A percentile compares a stretch with the other conserved stretches of the same genome.
phyloP scores from a whole-genome alignment of 2,888 invertebrate genomes.

The Ichneumoninae sp. region DNA sequence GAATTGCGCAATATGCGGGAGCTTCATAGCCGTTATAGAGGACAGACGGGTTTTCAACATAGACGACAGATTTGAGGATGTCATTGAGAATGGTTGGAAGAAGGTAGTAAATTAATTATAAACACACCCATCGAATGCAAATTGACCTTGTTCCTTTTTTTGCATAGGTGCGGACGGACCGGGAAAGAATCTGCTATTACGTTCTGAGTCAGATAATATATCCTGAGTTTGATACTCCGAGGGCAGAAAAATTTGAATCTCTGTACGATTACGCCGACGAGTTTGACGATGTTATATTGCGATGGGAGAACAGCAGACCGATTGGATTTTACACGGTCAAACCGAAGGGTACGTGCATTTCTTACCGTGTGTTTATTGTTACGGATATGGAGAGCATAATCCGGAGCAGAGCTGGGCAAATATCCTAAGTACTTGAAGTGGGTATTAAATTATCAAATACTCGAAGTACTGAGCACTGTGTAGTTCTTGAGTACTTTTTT shows the following conservation, averaged over 20 bases:
- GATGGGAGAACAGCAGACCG: conserved; percentile 78
- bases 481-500: no score
- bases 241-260: conserved; percentile 73
- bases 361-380: not conserved
- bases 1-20: conserved; percentile 69
- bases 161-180: conserved; percentile 72
- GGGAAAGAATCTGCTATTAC: conserved; percentile 76
- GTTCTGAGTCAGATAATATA: conserved; percentile 78
- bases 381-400: no score
- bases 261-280: conserved; percentile 75
- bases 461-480: no score
- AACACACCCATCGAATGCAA: not conserved
- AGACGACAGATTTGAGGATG: conserved; percentile 57
- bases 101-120: conserved; percentile 60
- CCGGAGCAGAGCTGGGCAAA: no score
- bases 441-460: no score
- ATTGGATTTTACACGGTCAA: conserved; percentile 82
- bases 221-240: conserved; percentile 76
- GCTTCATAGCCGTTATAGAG: conserved; percentile 66
- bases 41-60: conserved; percentile 59
- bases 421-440: no score
- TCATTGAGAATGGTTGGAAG: conserved; percentile 67
- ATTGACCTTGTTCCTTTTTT: not conserved
- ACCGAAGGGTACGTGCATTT: conserved; percentile 77
- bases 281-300: conserved; percentile 73